These are phyloP conservation scores for Pangasius larnaudii DNA, from an alignment of 2,797 vertebrate genomes.

Conservation along the genomic window DNA sequence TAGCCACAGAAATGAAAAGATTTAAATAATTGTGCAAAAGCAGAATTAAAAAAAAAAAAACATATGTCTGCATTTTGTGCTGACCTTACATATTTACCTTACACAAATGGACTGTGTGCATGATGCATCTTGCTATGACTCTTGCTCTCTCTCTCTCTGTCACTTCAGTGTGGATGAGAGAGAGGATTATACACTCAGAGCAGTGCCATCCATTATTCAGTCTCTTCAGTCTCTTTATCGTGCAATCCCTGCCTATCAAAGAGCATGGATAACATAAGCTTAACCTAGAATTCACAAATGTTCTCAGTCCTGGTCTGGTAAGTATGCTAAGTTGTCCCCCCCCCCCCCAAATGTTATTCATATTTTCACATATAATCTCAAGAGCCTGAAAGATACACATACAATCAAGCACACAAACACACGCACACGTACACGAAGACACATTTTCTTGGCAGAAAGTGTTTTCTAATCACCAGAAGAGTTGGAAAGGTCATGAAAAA, in stretches of 20 bases:
- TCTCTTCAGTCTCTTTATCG: constrained; percentile 8
- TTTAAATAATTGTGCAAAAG: not conserved
- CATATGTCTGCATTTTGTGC: not conserved
- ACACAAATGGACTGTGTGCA: not conserved
- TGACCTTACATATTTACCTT: too few relatives aligned
- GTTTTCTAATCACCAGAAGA: constrained; percentile 42
- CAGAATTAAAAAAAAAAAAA: not conserved
- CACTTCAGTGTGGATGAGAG: constrained; percentile 24
- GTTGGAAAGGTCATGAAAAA: constrained; percentile 49
- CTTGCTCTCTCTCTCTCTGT: not conserved
- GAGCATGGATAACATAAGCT: constrained; percentile 11
- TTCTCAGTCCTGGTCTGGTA: not conserved
- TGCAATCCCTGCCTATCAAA: constrained; percentile 18
- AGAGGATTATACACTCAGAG: constrained; percentile 36
- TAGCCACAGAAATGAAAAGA: too few relatives aligned
- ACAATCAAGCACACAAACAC: constrained; percentile 12
- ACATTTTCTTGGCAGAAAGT: constrained; percentile 6
- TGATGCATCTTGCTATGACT: not conserved
- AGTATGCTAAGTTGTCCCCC: not conserved
- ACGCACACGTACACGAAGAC: not conserved
- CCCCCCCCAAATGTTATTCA: not conserved
- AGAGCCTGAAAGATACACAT: not conserved
- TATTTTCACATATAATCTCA: constrained; percentile 2
- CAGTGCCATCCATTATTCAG: constrained; percentile 26
- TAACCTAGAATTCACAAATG: constrained; percentile 4